A percentile compares a stretch with the other conserved stretches of the same genome.
Conservation (phyloP, 2,888 invertebrate species). For the Spisula solida region DNA sequence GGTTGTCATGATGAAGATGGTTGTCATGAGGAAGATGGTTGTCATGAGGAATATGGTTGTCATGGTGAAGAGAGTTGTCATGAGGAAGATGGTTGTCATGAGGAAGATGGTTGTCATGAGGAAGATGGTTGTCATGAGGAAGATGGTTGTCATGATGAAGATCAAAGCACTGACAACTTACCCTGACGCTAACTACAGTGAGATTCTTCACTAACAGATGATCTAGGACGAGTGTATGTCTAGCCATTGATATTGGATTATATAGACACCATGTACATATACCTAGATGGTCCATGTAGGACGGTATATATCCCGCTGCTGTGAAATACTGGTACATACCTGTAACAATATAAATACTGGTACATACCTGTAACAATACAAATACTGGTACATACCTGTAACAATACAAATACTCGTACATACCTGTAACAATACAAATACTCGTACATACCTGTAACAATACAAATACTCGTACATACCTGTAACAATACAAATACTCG, state of each 20-base stretch:
- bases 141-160: no score
- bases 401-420: not conserved
- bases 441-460: conserved; percentile 46
- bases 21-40: no score
- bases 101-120: no score
- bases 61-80: no score
- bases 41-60: no score
- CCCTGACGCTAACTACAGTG: conserved; percentile 42
- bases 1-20: no score
- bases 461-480: no score
- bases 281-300: conserved; percentile 45
- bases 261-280: conserved; percentile 69
- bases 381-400: conserved; percentile 45
- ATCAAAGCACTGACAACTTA: conserved; percentile 33
- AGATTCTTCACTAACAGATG: conserved; percentile 60
- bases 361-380: conserved; percentile 44
- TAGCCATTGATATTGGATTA: conserved; percentile 53
- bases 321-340: conserved; percentile 41
- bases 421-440: no score
- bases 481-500: no score
- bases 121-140: no score
- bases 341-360: conserved; percentile 24
- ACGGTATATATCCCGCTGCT: conserved; percentile 14
- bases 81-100: no score
- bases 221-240: conserved; percentile 50